Base-by-base conservation (phyloP, 2,797 vertebrate genomes). In the Amazona finschi region DNA sequence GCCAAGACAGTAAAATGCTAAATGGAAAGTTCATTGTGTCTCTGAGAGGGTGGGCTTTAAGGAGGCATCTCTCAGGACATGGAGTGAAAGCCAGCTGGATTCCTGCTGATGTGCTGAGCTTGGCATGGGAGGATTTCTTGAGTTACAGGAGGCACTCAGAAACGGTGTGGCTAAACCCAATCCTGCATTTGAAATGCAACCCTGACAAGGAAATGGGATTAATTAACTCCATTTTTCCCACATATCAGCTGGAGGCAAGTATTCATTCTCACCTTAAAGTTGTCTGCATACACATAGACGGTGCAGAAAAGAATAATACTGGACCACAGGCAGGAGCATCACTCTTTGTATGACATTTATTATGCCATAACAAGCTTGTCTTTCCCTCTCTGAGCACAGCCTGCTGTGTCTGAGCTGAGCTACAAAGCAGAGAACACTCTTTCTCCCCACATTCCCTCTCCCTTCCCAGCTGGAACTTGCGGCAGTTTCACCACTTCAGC, bases 401-500 rank as follows among this genome's bases (percentile, higher is more conserved):
- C 57, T 0, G 0, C 43, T 43, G 27, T 70, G 41, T 46, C 55
- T 82, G 57, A 79, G 49, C 49, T 80, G 27, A 10, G 10, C n/a
- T 86, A 44, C 31, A 81, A 73, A 55, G 69, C n/a, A 78, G 58
- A 46, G 12, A 76, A 20, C 21, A 39, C 4, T 7, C 25, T 70
- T 74, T 61, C 31, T 79, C 14, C n/a, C 17, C 43, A 69, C 4
- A 72, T 75, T 31, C 31, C n/a, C 5, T 33, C 49, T 87, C 14
- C n/a, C 25, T 83, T 90, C 21, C 27, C 0, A 0, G 13, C 0
- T 67, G 73, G n/a, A 85, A 75, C 13, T 38, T 4, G 14, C 0
- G 1, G 57, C 39, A 78, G 43, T 67, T 46, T 74, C 33, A 49
- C 12, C 62, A n/a, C 53, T 79, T 75, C 67, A 33, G 4, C 28